These are phyloP conservation scores for Encarsia formosa DNA, from an alignment of 2,888 invertebrate genomes.

Conservation along the genomic window DNA sequence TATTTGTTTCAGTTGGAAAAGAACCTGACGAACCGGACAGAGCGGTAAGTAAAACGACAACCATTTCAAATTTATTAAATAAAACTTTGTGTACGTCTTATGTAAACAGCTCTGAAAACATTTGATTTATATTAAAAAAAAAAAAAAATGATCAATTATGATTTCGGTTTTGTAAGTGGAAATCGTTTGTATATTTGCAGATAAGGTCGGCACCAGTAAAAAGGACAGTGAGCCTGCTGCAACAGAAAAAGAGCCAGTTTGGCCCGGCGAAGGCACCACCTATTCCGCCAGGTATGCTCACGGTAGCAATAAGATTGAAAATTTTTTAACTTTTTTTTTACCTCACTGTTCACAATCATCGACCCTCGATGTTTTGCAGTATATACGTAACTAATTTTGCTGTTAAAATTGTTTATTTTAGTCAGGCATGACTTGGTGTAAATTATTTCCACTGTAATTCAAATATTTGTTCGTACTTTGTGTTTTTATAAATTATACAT, in stretches of 20 bases:
- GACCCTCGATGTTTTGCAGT: background rate
- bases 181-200: constrained; percentile 30
- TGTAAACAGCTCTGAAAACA: background rate
- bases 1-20: constrained; percentile 44
- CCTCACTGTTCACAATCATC: background rate
- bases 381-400: background rate
- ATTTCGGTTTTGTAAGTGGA: background rate
- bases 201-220: constrained; percentile 46
- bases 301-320: no score
- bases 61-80: background rate
- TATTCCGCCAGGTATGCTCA: constrained; percentile 37
- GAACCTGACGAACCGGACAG: constrained; percentile 50
- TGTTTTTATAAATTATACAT: no score
- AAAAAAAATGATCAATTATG: background rate
- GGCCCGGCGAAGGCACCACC: constrained; percentile 43
- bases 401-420: background rate
- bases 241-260: constrained; percentile 47
- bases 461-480: no score
- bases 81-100: background rate
- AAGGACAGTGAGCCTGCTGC: constrained; percentile 39
- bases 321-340: no score
- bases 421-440: no score
- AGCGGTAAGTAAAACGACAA: constrained; percentile 39
- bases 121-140: background rate
- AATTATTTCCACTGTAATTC: no score